A percentile compares a stretch with the other conserved stretches of the same genome.
Conservation (phyloP, 2,888 invertebrate genomes). For the Agelastica alni region DNA sequence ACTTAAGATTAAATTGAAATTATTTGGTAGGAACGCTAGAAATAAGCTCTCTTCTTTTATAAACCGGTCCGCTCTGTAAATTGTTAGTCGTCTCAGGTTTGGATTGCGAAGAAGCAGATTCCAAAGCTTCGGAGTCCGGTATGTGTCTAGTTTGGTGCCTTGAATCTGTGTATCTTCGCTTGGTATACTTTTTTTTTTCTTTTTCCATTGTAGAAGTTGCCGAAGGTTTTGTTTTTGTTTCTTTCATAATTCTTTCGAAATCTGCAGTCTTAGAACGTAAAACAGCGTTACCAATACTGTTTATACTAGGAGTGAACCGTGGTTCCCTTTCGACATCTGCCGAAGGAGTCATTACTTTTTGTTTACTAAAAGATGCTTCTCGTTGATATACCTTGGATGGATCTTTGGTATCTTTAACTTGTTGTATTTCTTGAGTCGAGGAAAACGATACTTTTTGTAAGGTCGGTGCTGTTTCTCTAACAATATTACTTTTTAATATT, state of each 20-base stretch:
- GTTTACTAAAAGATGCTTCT: slow-evolving; percentile 38
- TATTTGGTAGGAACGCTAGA: slow-evolving; percentile 68
- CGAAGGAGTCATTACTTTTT: slow-evolving; percentile 23
- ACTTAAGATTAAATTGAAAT: slow-evolving; percentile 17
- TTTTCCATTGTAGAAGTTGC: slow-evolving; percentile 51
- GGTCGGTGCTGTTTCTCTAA: slow-evolving; percentile 47
- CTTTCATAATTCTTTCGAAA: slow-evolving; percentile 64
- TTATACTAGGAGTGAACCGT: slow-evolving; percentile 62
- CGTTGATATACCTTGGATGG: slow-evolving; percentile 48
- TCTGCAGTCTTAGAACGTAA: slow-evolving; percentile 70
- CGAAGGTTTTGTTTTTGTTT: slow-evolving; percentile 56
- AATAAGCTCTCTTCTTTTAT: slow-evolving; percentile 81
- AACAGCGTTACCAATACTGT: slow-evolving; percentile 69
- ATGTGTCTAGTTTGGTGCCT: slow-evolving; percentile 64
- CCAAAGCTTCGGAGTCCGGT: slow-evolving; percentile 60
- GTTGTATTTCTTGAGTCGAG: slow-evolving; percentile 60
- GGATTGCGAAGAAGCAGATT: slow-evolving; percentile 42
- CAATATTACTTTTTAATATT: slow-evolving; percentile 20
- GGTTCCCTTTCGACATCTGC: slow-evolving; percentile 48
- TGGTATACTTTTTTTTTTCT: slow-evolving; percentile 65
- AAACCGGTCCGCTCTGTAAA: slow-evolving; percentile 61
- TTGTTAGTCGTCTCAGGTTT: slow-evolving; percentile 38
- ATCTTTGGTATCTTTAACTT: slow-evolving; percentile 41
- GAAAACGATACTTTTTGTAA: slow-evolving; percentile 67
- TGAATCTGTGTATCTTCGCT: slow-evolving; percentile 64